A percentile compares a stretch with the other conserved stretches of the same genome.
Evolutionary conservation across 1,140 invertebrate species (phyloP).

Genomic region (Battus philenor): DNA sequence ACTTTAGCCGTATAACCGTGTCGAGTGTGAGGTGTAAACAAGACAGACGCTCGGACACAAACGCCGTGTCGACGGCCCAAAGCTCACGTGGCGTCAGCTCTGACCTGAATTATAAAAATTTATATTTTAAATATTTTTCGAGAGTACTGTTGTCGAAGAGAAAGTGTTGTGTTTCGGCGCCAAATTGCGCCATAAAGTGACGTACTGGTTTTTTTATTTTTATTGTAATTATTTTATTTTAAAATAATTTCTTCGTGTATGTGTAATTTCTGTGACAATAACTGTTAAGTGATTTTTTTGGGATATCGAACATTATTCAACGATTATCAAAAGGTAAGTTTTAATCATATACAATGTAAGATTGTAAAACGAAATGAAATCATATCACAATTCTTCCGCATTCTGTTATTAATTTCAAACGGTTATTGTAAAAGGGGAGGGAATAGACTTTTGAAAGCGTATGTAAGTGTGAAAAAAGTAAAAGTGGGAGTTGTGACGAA

Average conservation of each 20-base stretch:
- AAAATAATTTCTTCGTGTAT: no score
- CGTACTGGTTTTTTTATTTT: slow-evolving; percentile 31
- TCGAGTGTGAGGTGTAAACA: slow-evolving; percentile 43
- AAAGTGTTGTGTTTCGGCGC: slow-evolving; percentile 40
- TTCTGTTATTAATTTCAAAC: slow-evolving; percentile 33
- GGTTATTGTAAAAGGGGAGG: slow-evolving; percentile 22
- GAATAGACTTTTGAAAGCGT: slow-evolving; percentile 40
- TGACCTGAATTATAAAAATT: slow-evolving; percentile 27
- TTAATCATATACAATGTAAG: no score
- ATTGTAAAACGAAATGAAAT: no score
- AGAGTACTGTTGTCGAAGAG: slow-evolving; percentile 21
- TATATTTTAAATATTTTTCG: slow-evolving; percentile 24
- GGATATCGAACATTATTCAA: no score
- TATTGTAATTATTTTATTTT: no score
- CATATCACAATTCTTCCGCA: no score
- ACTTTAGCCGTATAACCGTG: slow-evolving; percentile 36
- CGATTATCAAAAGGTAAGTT: no score
- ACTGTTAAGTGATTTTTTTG: no score
- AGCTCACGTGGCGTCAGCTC: slow-evolving; percentile 60
- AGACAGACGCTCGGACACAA: slow-evolving; percentile 46
- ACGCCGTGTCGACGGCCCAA: slow-evolving; percentile 53
- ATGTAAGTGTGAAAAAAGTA: slow-evolving; percentile 48
- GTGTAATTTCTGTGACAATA: no score
- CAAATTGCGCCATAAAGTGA: slow-evolving; percentile 46
- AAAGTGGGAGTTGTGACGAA: slow-evolving; percentile 56